phyloP scores from a whole-genome alignment of 2,113 vertebrate genomes.

The Thomomys bottae region DNA sequence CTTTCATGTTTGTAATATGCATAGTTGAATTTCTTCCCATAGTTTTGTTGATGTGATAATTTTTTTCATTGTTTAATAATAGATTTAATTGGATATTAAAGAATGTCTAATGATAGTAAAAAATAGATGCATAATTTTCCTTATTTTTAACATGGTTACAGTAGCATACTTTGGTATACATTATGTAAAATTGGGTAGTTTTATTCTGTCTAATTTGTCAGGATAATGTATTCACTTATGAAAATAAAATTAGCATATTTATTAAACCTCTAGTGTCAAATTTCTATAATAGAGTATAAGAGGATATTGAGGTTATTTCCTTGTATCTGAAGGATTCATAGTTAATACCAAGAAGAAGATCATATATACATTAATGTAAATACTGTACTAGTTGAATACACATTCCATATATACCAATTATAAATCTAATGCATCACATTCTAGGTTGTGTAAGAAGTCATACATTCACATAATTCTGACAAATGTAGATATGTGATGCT shows the following conservation, averaged over 20 bases:
- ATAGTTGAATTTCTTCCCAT: background rate
- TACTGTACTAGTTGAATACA: background rate
- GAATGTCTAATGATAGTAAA: background rate
- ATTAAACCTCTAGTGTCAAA: background rate
- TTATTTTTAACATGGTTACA: background rate
- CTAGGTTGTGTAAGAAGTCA: too few species aligned
- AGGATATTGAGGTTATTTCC: background rate
- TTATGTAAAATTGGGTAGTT: background rate
- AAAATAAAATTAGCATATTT: background rate
- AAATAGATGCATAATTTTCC: background rate
- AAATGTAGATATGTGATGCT: too few species aligned
- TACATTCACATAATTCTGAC: too few species aligned
- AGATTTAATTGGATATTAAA: conserved; percentile 1
- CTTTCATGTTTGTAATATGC: background rate
- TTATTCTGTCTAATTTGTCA: background rate
- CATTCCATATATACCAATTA: background rate
- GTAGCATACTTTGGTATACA: background rate
- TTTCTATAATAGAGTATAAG: background rate
- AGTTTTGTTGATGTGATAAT: background rate
- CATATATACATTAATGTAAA: background rate
- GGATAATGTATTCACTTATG: background rate
- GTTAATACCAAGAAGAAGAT: background rate
- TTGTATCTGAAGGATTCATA: background rate
- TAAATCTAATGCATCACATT: background rate
- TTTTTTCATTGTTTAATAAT: background rate